Evolutionary conservation across 2,888 invertebrate species (phyloP).

Genomic region (Nasonovia ribisnigri): DNA sequence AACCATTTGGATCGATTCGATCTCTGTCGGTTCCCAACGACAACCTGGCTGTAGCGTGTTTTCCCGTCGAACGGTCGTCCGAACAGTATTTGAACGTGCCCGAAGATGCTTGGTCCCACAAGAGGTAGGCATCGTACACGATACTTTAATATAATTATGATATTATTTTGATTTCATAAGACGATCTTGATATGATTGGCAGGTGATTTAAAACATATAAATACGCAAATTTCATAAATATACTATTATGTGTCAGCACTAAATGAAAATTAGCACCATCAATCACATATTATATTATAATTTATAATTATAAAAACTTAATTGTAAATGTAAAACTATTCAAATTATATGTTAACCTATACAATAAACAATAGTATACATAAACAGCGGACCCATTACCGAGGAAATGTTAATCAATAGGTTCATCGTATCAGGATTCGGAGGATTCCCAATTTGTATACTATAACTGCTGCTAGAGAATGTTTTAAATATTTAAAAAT

Average conservation of each 20-base stretch:
- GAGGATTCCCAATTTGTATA: background rate
- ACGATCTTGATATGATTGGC: background rate
- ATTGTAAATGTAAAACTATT: background rate
- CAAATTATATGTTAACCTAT: background rate
- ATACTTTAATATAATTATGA: background rate
- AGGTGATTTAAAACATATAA: background rate
- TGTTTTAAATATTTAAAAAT: background rate
- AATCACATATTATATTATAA: background rate
- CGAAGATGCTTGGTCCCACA: constrained; percentile 52
- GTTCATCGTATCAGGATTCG: background rate
- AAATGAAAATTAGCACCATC: background rate
- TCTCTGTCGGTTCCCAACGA: constrained; percentile 65
- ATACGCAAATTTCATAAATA: background rate
- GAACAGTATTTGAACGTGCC: constrained; percentile 42
- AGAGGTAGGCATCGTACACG: constrained; percentile 30
- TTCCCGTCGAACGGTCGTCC: constrained; percentile 38
- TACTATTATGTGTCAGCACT: background rate
- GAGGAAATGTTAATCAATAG: background rate
- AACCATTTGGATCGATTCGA: constrained; percentile 63
- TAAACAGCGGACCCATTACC: background rate
- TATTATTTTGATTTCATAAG: background rate
- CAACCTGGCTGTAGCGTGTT: constrained; percentile 59
- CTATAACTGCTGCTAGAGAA: background rate
- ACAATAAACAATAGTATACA: too few relatives aligned
- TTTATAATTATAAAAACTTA: background rate